Conservation (phyloP, 92 coral and sea anemone genomes). For the Desmophyllum pertusum region DNA sequence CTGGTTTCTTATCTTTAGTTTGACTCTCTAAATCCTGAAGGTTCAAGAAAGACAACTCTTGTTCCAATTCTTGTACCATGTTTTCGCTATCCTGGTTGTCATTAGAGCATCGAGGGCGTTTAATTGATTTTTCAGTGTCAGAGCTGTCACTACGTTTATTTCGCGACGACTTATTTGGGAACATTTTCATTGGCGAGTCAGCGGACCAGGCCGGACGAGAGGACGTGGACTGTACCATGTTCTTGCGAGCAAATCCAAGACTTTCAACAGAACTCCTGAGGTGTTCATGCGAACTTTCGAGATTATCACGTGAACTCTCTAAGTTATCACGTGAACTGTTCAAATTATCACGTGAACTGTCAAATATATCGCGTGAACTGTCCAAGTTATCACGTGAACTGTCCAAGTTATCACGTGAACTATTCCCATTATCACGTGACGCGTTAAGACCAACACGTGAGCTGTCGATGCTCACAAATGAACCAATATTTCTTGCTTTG, state of each 20-base stretch:
- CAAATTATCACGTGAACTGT: neutral
- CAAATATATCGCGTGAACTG: slow-evolving; percentile 13
- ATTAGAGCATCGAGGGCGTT: neutral
- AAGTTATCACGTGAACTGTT: neutral
- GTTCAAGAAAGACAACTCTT: slow-evolving; percentile 27
- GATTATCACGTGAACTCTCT: slow-evolving; percentile 4
- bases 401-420: slow-evolving; percentile 24
- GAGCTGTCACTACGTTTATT: neutral
- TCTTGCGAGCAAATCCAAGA: neutral
- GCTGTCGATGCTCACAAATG: slow-evolving; percentile 17
- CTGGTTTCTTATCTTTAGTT: slow-evolving; percentile 8
- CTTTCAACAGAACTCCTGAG: slow-evolving; percentile 17
- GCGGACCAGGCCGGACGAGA: slow-evolving; percentile 29
- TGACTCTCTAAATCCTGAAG: slow-evolving; percentile 16
- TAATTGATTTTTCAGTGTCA: neutral
- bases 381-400: slow-evolving; percentile 22
- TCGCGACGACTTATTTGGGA: neutral
- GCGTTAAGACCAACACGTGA: slow-evolving; percentile 4
- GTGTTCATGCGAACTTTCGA: slow-evolving; percentile 26
- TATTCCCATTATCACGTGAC: slow-evolving; percentile 4
- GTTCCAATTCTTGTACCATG: slow-evolving; percentile 26
- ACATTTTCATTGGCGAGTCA: neutral
- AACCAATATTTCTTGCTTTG: slow-evolving; percentile 9
- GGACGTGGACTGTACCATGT: neutral
- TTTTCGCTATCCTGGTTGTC: slow-evolving; percentile 13